Evolutionary conservation across 2,797 vertebrate species (phyloP).

Genomic region (Danio choprae): DNA sequence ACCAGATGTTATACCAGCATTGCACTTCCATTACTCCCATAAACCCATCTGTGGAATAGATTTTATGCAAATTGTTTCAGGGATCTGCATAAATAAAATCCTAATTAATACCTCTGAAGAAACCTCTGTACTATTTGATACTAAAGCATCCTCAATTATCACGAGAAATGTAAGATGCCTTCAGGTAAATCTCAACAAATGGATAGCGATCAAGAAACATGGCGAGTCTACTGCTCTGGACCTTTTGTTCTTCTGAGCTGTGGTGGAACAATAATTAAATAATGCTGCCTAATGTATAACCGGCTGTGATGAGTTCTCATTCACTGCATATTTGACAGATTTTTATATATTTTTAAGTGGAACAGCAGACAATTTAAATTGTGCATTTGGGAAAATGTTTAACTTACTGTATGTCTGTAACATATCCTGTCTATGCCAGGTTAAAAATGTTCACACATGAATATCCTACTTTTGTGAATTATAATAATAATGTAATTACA

Average conservation of each 20-base stretch:
- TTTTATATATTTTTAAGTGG: not conserved
- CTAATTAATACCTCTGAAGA: slow-evolving; percentile 85
- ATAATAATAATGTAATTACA: no score
- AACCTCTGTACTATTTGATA: slow-evolving; percentile 79
- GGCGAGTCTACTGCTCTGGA: slow-evolving; percentile 58
- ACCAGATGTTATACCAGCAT: slow-evolving; percentile 85
- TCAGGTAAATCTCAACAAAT: slow-evolving; percentile 74
- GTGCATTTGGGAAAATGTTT: not conserved
- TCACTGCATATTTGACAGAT: slow-evolving; percentile 14
- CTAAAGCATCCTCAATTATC: slow-evolving; percentile 79
- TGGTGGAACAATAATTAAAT: slow-evolving; percentile 15
- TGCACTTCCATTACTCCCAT: slow-evolving; percentile 84
- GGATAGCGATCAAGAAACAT: slow-evolving; percentile 63
- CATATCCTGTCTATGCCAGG: not conserved
- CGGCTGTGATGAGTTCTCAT: slow-evolving; percentile 20
- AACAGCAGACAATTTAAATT: not conserved
- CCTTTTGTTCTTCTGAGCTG: slow-evolving; percentile 11
- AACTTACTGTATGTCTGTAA: not conserved
- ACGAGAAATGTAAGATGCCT: slow-evolving; percentile 61
- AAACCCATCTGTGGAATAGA: slow-evolving; percentile 87
- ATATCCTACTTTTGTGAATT: not conserved
- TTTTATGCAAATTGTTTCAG: slow-evolving; percentile 83
- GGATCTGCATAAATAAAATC: slow-evolving; percentile 87
- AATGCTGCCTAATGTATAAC: slow-evolving; percentile 4
- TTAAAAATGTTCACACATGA: not conserved